These are phyloP conservation scores for Nasonovia ribisnigri DNA, from an alignment of 2,888 invertebrate species.

Conservation along the genomic window DNA sequence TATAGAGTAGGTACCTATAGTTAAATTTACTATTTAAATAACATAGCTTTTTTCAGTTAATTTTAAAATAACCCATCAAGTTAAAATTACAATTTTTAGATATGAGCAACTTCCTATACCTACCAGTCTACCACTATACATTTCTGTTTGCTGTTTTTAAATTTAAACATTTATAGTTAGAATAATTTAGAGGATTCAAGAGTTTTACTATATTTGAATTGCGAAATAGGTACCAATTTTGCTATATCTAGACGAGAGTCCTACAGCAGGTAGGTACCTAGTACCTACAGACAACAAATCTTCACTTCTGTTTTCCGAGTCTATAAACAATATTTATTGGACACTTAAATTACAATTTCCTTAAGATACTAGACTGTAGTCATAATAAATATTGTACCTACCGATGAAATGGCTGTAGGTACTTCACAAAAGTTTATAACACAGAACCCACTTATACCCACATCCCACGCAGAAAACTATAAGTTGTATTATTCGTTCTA, in stretches of 20 bases:
- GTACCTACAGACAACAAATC: not conserved
- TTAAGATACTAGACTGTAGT: not conserved
- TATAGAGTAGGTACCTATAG: not conserved
- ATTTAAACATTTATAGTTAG: not conserved
- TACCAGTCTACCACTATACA: not conserved
- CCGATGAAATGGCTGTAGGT: not conserved
- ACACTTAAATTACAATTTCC: not conserved
- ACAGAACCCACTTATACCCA: not conserved
- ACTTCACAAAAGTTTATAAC: not conserved
- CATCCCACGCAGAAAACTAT: not conserved
- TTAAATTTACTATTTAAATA: not conserved
- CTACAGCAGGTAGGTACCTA: not conserved
- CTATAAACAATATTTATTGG: constrained; percentile 21
- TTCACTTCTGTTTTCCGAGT: not conserved
- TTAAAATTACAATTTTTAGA: not conserved
- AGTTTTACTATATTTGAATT: not conserved
- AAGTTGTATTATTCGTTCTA: not conserved
- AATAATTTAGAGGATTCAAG: not conserved
- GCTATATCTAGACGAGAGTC: not conserved
- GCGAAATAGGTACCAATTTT: not conserved
- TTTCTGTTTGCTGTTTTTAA: not conserved
- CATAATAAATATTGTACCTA: not conserved
- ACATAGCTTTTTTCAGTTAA: not conserved
- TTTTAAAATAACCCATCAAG: not conserved
- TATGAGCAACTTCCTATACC: not conserved